These are phyloP conservation scores for Romanomermis culicivorax DNA, from an alignment of 2,888 invertebrate species.

Conservation along the genomic window DNA sequence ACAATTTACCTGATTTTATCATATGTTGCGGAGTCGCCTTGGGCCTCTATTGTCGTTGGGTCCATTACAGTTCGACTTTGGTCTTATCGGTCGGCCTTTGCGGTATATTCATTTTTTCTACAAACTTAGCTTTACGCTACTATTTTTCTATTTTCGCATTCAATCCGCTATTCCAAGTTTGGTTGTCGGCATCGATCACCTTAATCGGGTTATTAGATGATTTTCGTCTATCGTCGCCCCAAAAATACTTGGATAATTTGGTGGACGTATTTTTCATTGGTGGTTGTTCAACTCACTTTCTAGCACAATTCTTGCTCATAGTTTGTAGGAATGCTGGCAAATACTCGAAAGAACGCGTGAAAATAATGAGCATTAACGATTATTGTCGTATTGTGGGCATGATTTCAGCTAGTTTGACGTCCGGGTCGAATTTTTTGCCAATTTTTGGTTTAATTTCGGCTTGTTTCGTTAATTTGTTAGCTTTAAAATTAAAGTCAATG, in stretches of 20 bases:
- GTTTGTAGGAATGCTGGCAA: neutral
- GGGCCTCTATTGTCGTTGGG: slow-evolving; percentile 28
- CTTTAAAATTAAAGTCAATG: slow-evolving; percentile 27
- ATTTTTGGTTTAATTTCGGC: slow-evolving; percentile 12
- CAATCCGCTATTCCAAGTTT: neutral
- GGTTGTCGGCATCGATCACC: neutral
- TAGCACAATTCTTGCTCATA: slow-evolving; percentile 12
- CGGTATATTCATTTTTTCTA: neutral
- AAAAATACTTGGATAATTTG: slow-evolving; percentile 17
- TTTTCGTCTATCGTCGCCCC: neutral
- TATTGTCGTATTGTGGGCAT: neutral
- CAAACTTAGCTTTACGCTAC: neutral
- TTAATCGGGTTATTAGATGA: neutral
- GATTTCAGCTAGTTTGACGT: neutral
- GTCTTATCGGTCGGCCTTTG: slow-evolving; percentile 20
- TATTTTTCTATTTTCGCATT: neutral
- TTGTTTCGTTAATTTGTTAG: slow-evolving; percentile 21
- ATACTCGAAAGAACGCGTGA: neutral
- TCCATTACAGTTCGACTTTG: slow-evolving; percentile 20
- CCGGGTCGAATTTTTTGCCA: neutral
- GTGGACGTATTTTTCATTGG: slow-evolving; percentile 27
- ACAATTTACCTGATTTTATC: slow-evolving; percentile 19
- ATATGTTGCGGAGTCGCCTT: slow-evolving; percentile 24
- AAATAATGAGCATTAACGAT: neutral
- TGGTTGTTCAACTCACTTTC: slow-evolving; percentile 20